Percentiles rank a stretch among this genome's conserved stretches.
Conservation (phyloP, 2,888 invertebrate species). For the Drosophila colorata region DNA sequence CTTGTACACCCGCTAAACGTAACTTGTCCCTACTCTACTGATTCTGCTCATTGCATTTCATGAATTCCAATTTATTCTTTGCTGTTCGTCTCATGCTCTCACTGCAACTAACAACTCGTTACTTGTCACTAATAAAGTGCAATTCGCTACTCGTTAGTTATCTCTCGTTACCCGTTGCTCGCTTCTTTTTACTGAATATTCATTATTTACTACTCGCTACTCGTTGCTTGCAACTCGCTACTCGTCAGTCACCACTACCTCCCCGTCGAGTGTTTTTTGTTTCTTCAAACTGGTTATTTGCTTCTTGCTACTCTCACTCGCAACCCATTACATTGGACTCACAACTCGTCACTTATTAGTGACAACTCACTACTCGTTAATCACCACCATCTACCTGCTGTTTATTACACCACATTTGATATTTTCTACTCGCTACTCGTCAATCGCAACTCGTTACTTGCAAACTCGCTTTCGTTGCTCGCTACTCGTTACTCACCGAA, state of each 20-base stretch:
- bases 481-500: constrained; percentile 87
- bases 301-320: neutral
- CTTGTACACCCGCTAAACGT: too few species aligned
- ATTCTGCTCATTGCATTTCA: too few species aligned
- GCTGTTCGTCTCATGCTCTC: neutral
- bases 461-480: neutral
- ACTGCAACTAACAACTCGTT: constrained; percentile 4
- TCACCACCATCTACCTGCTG: neutral
- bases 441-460: neutral
- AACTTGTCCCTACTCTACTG: too few species aligned
- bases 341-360: neutral
- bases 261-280: too few species aligned
- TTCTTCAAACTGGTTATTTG: too few species aligned
- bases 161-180: neutral
- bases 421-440: neutral
- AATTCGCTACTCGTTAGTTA: neutral
- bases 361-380: neutral
- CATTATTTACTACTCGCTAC: neutral
- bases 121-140: constrained; percentile 80
- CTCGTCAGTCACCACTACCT: neutral
- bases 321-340: too few species aligned
- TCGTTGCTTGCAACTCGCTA: neutral
- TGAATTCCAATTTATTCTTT: neutral
- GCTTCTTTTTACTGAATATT: neutral
- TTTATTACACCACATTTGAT: neutral